These are phyloP conservation scores for Vespertilio murinus DNA, from an alignment of 2,797 vertebrate genomes.

Conservation along the genomic window DNA sequence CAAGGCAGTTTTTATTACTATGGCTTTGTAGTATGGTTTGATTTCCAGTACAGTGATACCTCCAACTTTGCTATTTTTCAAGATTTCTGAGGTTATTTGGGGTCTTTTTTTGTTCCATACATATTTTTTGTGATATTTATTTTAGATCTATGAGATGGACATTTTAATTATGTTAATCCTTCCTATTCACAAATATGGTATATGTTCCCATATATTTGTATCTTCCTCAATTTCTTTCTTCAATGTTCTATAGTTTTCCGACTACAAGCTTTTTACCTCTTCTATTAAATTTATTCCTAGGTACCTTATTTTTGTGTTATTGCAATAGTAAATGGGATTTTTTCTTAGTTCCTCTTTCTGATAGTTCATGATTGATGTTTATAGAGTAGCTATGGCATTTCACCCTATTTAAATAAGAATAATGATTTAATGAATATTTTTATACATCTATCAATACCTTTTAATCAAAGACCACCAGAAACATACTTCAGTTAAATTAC, in stretches of 20 bases:
- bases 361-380: too few species aligned
- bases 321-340: too few species aligned
- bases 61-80: neutral
- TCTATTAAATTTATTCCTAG: too few species aligned
- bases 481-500: neutral
- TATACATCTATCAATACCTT: neutral
- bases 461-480: neutral
- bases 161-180: neutral
- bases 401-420: neutral
- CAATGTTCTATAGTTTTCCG: too few species aligned
- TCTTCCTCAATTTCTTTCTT: too few species aligned
- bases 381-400: neutral
- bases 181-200: too few species aligned
- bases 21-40: neutral
- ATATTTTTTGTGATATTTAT: neutral
- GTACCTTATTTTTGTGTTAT: too few species aligned
- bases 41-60: neutral
- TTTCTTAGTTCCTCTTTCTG: too few species aligned
- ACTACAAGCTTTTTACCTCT: too few species aligned
- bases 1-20: neutral
- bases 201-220: too few species aligned
- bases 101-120: neutral
- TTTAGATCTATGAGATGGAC: neutral
- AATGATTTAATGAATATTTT: neutral
- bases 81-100: neutral